A percentile compares a stretch with the other conserved stretches of the same genome.
Conservation (phyloP, 2,797 vertebrate species). For the Champsocephalus esox region DNA sequence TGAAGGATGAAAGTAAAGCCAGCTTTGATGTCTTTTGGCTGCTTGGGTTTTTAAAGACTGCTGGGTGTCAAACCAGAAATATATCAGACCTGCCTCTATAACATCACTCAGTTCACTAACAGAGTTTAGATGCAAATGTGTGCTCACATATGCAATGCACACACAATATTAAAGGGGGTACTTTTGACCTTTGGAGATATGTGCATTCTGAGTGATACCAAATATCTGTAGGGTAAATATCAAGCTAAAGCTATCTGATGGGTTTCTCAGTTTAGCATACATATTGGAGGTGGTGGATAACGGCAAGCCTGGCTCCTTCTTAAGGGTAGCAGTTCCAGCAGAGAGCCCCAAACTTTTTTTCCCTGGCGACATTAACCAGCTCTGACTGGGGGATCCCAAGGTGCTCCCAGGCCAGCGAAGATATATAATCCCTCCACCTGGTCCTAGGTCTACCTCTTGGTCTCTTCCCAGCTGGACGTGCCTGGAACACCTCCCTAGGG, state of each 20-base stretch:
- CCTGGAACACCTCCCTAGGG: no score
- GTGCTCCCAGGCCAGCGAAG: no score
- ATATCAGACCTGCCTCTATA: slow-evolving; percentile 1
- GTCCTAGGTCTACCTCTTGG: no score
- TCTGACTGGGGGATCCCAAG: no score
- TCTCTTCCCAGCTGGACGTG: no score
- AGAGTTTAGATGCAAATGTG: slow-evolving; percentile 5
- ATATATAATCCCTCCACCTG: no score
- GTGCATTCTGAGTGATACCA: not conserved
- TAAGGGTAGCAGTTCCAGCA: not conserved
- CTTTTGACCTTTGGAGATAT: not conserved
- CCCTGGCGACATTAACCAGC: no score
- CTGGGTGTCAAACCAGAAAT: not conserved
- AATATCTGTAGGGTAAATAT: not conserved
- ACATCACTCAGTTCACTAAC: slow-evolving; percentile 17
- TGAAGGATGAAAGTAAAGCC: slow-evolving; percentile 54
- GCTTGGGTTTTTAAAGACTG: slow-evolving; percentile 11
- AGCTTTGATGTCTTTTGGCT: slow-evolving; percentile 34
- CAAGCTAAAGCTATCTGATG: not conserved
- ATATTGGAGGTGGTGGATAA: not conserved
- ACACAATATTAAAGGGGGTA: not conserved
- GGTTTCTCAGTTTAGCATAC: not conserved
- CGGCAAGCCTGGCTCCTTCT: not conserved
- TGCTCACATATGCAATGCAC: not conserved
- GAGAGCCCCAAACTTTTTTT: no score